Evolutionary conservation across 2,113 vertebrate species (phyloP), one percentile per base, ranked within the genome.

Genomic region (Tichodroma muraria): DNA sequence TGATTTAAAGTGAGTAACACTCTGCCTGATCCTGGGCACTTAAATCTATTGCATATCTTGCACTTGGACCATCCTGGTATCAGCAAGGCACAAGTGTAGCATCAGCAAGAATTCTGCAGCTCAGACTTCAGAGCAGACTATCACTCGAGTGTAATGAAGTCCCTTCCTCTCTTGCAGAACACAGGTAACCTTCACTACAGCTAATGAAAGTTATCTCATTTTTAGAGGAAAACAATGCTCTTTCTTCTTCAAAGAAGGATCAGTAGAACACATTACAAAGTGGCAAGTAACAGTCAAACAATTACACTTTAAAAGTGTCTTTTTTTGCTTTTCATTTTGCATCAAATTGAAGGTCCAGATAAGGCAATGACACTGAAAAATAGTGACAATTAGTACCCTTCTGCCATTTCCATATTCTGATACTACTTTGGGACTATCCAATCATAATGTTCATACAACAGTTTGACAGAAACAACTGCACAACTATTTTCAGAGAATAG

Each of bases 221-320:
- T 85, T 77, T 63, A 88, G 50, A 91, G 76, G 84, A 96, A 79
- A 93, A 71, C 38, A 57, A 54, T 4, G 16, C n/a, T 83, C 37
- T n/a, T 63, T 90, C 73, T 88, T 86, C 91, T 87, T 91, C 68
- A 91, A 54, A 91, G 80, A 91, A 88, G 78, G 72, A 95, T 96
- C 97, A 96, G 96, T 88, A 96, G 93, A 94, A 90, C 47, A 90
- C 81, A 85, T 90, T 95, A 96, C 75, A 97, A 96, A 97, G 97
- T 96, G 95, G 95, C 85, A 95, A 90, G 73, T 79, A 95, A 91
- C 81, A 93, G 93, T 95, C 80, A 81, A 94, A 88, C 40, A 85
- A 88, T 80, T 89, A 96, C 53, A 94, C 35, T 50, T 77, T 40
- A 53, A 69, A 95, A 92, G 53, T 80, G 61, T 80, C 85, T 37